These are phyloP conservation scores for Artibeus lituratus DNA, from an alignment of 2,797 vertebrate species.

Conservation along the genomic window DNA sequence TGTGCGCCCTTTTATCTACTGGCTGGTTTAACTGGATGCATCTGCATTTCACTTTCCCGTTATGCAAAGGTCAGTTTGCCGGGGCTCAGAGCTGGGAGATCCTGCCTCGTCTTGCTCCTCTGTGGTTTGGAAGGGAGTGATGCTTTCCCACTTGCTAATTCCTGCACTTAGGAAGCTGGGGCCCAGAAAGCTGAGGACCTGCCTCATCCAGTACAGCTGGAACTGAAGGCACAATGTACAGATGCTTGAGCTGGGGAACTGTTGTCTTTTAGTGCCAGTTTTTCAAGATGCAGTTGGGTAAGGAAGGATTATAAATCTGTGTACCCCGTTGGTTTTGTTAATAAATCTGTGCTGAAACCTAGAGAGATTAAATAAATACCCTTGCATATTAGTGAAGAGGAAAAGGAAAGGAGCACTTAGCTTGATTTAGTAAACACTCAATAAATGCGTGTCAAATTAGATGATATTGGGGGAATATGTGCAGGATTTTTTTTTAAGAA, in stretches of 20 bases:
- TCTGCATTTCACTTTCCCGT: not conserved
- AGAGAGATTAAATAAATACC: constrained; percentile 19
- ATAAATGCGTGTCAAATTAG: not conserved
- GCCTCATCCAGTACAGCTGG: not conserved
- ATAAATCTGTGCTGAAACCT: not conserved
- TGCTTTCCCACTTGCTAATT: not conserved
- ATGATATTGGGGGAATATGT: not conserved
- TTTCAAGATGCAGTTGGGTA: not conserved
- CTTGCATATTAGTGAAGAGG: not conserved
- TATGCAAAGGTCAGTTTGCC: not conserved
- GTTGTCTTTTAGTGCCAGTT: not conserved
- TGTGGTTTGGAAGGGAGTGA: not conserved
- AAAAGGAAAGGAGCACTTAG: not conserved
- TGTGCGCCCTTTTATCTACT: not conserved
- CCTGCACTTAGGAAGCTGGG: not conserved
- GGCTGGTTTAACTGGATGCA: not conserved
- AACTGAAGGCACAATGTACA: not conserved
- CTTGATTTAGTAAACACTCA: constrained; percentile 23
- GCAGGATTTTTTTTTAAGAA: not conserved
- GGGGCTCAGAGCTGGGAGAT: not conserved
- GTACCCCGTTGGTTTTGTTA: not conserved
- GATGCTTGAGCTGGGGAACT: not conserved
- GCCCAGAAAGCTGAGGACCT: not conserved
- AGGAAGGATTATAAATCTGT: not conserved
- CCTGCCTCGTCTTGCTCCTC: not conserved